Base-by-base conservation (phyloP, 1,140 invertebrate genomes). In the Coenobita brevimanus region DNA sequence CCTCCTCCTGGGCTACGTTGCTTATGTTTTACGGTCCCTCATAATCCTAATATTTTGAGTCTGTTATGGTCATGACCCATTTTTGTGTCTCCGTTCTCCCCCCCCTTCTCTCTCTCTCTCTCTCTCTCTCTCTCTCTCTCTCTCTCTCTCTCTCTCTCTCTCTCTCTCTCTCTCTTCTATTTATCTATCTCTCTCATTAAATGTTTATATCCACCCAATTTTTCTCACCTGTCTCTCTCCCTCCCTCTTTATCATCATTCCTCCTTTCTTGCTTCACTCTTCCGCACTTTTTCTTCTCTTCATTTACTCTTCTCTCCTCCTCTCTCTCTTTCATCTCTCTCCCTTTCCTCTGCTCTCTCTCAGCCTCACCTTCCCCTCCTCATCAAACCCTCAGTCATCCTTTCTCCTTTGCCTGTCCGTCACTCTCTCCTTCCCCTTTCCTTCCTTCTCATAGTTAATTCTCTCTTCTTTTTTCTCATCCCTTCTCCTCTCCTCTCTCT, bases 271-370 rank as follows among this genome's bases (percentile, higher is more conserved):
- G n/a, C 43, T 1, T 0, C 15, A 36, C 41, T n/a, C n/a, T n/a
- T n/a, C n/a, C n/a, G n/a, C n/a, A n/a, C n/a, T n/a, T n/a, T n/a
- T n/a, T n/a, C n/a, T n/a, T n/a, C n/a, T n/a, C n/a, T n/a, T n/a
- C n/a, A n/a, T n/a, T n/a, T n/a, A n/a, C n/a, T n/a, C n/a, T n/a
- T n/a, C n/a, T n/a, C n/a, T n/a, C n/a, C n/a, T n/a, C n/a, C n/a
- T n/a, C n/a, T n/a, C n/a, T n/a, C 17, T 27, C 30, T 27, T 62
- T 27, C 30, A 15, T 43, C 41, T 36, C 41, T 36, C 71, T 75
- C 71, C 46, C 71, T 75, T 41, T 75, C 71, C 46, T 4, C 46
- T 41, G 38, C 71, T 75, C 71, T 75, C 1, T 75, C 8, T 75
- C 71, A 43, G 13, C 46, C 71, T 75, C 71, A 41, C 33, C 46